phyloP scores from a whole-genome alignment of 2,797 vertebrate genomes.

The Hyperoplus immaculatus region DNA sequence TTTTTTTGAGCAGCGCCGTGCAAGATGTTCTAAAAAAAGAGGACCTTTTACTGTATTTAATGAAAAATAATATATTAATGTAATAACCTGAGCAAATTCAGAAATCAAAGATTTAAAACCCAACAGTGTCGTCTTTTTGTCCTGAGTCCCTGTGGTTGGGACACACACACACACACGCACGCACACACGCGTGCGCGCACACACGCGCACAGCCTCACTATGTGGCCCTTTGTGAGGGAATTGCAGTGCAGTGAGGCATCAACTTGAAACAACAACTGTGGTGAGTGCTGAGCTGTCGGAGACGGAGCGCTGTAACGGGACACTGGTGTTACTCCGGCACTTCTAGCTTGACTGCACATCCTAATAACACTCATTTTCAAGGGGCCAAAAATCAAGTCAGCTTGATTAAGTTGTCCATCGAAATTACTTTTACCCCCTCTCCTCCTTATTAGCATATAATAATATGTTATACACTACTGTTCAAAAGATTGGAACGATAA shows the following conservation, averaged over 20 bases:
- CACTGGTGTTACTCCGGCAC: conserved; percentile 5
- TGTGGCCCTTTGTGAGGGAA: conserved; percentile 10
- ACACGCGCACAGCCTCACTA: background rate
- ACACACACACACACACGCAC: background rate
- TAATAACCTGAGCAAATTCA: background rate
- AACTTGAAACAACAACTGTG: conserved; percentile 26
- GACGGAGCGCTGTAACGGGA: conserved; percentile 22
- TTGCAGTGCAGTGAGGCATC: conserved; percentile 19
- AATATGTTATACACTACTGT: background rate
- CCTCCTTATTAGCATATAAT: background rate
- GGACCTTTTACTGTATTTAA: background rate
- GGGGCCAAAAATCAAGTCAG: conserved; percentile 8
- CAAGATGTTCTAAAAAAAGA: background rate
- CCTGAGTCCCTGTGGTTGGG: background rate
- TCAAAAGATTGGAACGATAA: too few relatives aligned
- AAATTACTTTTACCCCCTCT: background rate
- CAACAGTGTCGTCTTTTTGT: background rate
- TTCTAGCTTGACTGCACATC: conserved; percentile 8
- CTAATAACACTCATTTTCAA: background rate
- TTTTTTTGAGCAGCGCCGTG: background rate
- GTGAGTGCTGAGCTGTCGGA: conserved; percentile 30
- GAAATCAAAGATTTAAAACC: too few relatives aligned
- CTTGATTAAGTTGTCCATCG: background rate
- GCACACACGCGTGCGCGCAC: background rate
- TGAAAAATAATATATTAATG: background rate